phyloP scores from a whole-genome alignment of 2,888 invertebrate genomes.

The Sisyra nigra region DNA sequence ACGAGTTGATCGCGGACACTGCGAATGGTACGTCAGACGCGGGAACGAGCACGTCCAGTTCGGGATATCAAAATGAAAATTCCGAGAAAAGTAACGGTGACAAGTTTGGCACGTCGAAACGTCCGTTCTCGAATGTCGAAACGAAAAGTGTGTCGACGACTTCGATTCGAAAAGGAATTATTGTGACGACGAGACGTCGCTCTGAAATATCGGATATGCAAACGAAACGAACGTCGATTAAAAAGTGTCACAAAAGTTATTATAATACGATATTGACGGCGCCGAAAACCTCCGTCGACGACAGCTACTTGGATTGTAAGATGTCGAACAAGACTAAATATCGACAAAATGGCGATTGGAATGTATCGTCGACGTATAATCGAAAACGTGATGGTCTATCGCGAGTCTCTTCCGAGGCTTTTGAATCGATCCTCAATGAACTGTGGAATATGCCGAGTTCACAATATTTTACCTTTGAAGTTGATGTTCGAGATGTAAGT shows the following conservation, averaged over 20 bases:
- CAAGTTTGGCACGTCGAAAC: too few relatives aligned
- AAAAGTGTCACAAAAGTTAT: slow-evolving; percentile 2
- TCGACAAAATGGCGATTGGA: not conserved
- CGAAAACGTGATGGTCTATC: slow-evolving; percentile 26
- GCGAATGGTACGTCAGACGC: too few relatives aligned
- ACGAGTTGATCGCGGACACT: too few relatives aligned
- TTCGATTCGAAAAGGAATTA: not conserved
- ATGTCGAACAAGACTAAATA: not conserved
- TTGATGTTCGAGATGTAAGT: slow-evolving; percentile 33
- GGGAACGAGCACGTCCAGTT: too few relatives aligned
- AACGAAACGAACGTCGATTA: not conserved
- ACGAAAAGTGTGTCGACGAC: not conserved
- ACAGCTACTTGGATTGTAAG: not conserved
- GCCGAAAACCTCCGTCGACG: not conserved
- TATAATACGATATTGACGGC: slow-evolving; percentile 2
- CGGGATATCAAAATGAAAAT: too few relatives aligned
- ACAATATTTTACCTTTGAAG: slow-evolving; percentile 31
- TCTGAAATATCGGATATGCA: not conserved
- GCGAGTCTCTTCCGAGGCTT: slow-evolving; percentile 32
- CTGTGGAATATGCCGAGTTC: slow-evolving; percentile 29
- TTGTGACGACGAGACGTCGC: not conserved
- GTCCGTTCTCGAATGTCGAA: too few relatives aligned
- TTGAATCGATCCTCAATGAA: slow-evolving; percentile 27
- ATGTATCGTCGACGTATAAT: slow-evolving; percentile 5
- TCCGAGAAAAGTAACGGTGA: too few relatives aligned